Evolutionary conservation across 2,113 vertebrate species (phyloP), one percentile per base, ranked within the genome.

Genomic region (Thinocorus orbignyianus): DNA sequence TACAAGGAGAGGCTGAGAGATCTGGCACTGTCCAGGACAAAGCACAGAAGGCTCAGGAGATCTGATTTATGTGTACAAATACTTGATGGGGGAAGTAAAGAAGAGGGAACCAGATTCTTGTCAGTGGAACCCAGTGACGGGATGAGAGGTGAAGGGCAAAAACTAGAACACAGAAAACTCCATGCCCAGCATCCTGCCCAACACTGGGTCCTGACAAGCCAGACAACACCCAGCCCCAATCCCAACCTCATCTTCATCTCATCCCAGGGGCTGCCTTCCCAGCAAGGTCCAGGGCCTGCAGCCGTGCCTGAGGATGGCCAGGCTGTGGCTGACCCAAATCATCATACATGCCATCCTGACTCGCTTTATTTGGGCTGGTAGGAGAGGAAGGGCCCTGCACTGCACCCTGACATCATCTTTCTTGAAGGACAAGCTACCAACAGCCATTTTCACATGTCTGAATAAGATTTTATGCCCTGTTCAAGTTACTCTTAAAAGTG

Each of bases 301-400:
- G 54, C 2, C 0, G 30, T 35, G 13, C 10, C 57, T 73, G 35
- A 11, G 10, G 28, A 15, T 49, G 41, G 33, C 22, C 7, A 4
- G 49, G 17, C 15, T 87, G 26, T 31, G 39, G 14, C 16, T 4
- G 3, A 15, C 16, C 7, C 37, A 16, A 1, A 8, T 17, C 60
- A 28, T 39, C 3, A 0, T 14, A 14, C 0, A 1, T 39, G 13
- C 44, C 39, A 30, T 18, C 30, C 55, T 6, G 8, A 39, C 8
- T 74, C 12, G 3, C 31, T 31, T 17, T 1, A 0, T 49, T 30
- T 15, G 13, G 19, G 6, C 3, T 26, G 46, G 8, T 1, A 1
- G 57, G 11, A 23, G 14, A 80, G 10, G 9, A 5, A 87, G 8
- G 12, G 35, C 25, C 28, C 4, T 42, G 30, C 8, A 25, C 8